phyloP scores from a whole-genome alignment of 2,888 invertebrate species.

The Troilus luridus region DNA sequence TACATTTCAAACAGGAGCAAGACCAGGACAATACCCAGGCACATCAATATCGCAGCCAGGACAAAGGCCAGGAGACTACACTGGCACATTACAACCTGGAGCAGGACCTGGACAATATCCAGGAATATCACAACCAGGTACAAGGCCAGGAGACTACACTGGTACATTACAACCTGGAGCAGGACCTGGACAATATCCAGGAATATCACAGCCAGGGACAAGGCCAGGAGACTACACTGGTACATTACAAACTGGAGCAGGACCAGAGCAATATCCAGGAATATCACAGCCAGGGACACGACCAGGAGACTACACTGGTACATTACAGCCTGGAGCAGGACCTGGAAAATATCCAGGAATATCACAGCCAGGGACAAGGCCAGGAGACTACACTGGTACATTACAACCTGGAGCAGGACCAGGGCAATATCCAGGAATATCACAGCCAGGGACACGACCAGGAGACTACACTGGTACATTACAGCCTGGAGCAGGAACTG shows the following conservation, averaged over 20 bases:
- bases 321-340: constrained; percentile 59
- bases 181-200: constrained; percentile 64
- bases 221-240: constrained; percentile 61
- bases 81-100: constrained; percentile 59
- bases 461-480: constrained; percentile 61
- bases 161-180: constrained; percentile 43
- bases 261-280: constrained; percentile 57
- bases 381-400: constrained; percentile 59
- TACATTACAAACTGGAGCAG: constrained; percentile 50
- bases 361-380: constrained; percentile 49
- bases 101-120: constrained; percentile 61
- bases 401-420: constrained; percentile 55
- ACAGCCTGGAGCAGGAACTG: constrained; percentile 53
- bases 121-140: constrained; percentile 46
- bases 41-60: constrained; percentile 59
- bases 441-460: constrained; percentile 47
- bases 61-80: constrained; percentile 60
- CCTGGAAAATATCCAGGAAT: constrained; percentile 59
- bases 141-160: constrained; percentile 59
- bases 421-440: constrained; percentile 63
- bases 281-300: constrained; percentile 61
- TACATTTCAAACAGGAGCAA: constrained; percentile 52
- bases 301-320: constrained; percentile 61
- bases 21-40: constrained; percentile 57
- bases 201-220: constrained; percentile 22